Conservation (phyloP, 2,797 vertebrate genomes). For the Meda fulgida region DNA sequence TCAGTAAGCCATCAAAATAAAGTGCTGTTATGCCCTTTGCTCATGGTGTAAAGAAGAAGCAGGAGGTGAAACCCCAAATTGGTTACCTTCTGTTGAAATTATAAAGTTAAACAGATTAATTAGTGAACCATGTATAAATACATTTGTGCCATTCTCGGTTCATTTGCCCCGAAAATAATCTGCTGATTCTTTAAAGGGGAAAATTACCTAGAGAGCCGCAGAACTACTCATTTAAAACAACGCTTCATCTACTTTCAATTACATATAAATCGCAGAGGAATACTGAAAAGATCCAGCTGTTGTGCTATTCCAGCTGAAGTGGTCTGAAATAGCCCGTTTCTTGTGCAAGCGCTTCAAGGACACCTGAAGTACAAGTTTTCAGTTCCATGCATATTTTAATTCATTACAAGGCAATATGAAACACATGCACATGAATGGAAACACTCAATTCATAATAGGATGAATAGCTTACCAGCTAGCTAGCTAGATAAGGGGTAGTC, state of each 20-base stretch:
- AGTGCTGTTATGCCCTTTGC: background rate
- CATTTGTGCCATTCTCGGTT: constrained; percentile 34
- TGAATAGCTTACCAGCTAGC: background rate
- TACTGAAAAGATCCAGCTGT: constrained; percentile 46
- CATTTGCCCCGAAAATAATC: constrained; percentile 49
- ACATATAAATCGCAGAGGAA: constrained; percentile 45
- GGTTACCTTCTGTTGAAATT: constrained; percentile 7
- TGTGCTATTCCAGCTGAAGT: background rate
- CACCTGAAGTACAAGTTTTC: constrained; percentile 11
- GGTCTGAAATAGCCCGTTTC: constrained; percentile 16
- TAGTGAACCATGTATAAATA: constrained; percentile 37
- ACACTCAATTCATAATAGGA: background rate
- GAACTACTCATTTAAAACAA: constrained; percentile 42
- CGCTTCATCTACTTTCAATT: constrained; percentile 61
- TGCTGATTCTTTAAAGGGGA: constrained; percentile 50
- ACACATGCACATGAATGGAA: background rate
- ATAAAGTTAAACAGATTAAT: constrained; percentile 43
- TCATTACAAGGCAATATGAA: background rate
- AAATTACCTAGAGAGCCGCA: constrained; percentile 45
- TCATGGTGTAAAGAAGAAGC: background rate
- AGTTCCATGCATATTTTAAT: constrained; percentile 4
- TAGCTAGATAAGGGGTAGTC: background rate
- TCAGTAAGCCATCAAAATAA: background rate
- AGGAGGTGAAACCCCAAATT: background rate
- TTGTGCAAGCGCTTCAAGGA: background rate